phyloP scores from a whole-genome alignment of 1,140 invertebrate species.

The Archivesica marissinica region DNA sequence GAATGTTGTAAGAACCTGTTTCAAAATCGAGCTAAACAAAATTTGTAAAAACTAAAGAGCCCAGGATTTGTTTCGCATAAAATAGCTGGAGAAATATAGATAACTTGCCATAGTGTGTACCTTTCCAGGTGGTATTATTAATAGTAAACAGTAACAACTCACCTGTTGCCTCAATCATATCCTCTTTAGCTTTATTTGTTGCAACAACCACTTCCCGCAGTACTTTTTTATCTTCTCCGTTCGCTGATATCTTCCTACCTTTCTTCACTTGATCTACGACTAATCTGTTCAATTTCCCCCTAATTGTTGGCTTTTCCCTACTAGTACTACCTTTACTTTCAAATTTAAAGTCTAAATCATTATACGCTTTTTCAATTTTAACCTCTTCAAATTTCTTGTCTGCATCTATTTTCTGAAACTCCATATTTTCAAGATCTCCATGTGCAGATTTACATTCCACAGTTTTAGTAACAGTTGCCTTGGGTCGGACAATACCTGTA shows the following conservation, averaged over 20 bases:
- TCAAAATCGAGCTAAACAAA: too few species aligned
- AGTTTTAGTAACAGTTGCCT: background rate
- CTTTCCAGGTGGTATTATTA: too few species aligned
- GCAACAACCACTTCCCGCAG: background rate
- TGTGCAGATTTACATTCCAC: background rate
- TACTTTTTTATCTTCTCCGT: background rate
- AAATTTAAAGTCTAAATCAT: background rate
- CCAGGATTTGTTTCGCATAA: too few species aligned
- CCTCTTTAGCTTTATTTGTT: background rate
- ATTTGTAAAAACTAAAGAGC: too few species aligned
- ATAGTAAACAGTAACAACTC: too few species aligned
- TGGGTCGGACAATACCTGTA: background rate
- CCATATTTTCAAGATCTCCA: background rate
- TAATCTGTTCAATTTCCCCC: background rate
- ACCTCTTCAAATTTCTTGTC: background rate
- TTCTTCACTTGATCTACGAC: constrained; percentile 41
- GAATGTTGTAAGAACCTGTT: too few species aligned
- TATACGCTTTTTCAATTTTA: background rate
- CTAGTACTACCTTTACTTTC: background rate
- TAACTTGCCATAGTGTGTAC: too few species aligned
- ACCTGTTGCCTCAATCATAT: background rate
- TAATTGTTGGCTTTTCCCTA: background rate
- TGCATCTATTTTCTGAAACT: background rate
- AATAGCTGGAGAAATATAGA: too few species aligned
- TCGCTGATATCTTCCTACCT: background rate